Evolutionary conservation across 2,888 invertebrate genomes (phyloP).

Genomic region (Herminia tarsipennalis): DNA sequence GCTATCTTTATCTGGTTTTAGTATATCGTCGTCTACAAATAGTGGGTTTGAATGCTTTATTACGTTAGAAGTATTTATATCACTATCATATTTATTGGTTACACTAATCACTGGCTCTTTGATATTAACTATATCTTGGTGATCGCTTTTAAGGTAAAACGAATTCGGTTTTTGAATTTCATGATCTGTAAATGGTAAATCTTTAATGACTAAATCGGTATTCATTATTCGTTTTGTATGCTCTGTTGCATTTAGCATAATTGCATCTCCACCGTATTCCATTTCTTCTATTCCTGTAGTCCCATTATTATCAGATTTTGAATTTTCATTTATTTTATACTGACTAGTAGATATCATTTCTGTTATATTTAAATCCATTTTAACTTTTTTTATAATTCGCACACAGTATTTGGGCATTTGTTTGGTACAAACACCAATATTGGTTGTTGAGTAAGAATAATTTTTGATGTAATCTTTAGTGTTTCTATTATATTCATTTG

Average conservation of each 20-base stretch:
- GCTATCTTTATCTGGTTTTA: too few species aligned
- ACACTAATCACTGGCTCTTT: too few species aligned
- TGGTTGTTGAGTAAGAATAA: constrained; percentile 55
- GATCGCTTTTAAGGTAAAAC: too few species aligned
- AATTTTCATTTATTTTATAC: not conserved
- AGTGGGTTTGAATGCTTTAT: too few species aligned
- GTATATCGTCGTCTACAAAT: too few species aligned
- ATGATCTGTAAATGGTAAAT: too few species aligned
- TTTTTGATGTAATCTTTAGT: constrained; percentile 41
- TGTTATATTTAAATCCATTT: constrained; percentile 67
- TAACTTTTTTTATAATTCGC: constrained; percentile 60
- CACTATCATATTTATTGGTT: too few species aligned
- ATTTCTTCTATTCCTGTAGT: too few species aligned
- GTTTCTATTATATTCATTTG: not conserved
- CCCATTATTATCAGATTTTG: not conserved
- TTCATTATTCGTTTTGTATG: not conserved
- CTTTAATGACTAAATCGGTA: not conserved
- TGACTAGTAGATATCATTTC: constrained; percentile 48
- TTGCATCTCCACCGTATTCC: not conserved
- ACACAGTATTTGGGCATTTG: constrained; percentile 48
- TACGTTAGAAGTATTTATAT: too few species aligned
- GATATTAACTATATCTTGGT: too few species aligned
- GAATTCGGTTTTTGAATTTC: too few species aligned
- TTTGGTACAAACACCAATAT: constrained; percentile 57
- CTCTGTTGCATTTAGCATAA: not conserved